Evolutionary conservation across 1,140 invertebrate species (phyloP).

Genomic region (Drosophila repleta): DNA sequence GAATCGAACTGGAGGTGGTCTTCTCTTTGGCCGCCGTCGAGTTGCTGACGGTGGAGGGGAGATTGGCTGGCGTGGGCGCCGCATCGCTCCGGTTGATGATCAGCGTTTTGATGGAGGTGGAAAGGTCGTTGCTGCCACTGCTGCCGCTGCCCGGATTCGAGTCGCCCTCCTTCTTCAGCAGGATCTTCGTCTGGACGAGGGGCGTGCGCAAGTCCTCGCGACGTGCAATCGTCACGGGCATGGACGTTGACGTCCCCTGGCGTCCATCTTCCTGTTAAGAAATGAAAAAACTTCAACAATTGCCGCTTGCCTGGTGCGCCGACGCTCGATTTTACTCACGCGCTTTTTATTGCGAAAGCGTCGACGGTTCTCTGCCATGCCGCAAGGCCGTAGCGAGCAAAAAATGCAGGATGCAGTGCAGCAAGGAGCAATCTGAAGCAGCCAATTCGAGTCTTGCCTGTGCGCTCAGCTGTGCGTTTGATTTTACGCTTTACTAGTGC

Average conservation of each 20-base stretch:
- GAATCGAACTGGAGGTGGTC: neutral
- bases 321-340: slow-evolving; percentile 4
- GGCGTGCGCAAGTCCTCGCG: slow-evolving; percentile 53
- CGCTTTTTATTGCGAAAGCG: slow-evolving; percentile 66
- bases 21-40: slow-evolving; percentile 6
- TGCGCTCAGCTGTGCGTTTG: neutral
- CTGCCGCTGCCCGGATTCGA: slow-evolving; percentile 30
- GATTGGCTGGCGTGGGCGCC: neutral
- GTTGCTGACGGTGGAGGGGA: neutral
- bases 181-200: slow-evolving; percentile 60
- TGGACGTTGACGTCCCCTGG: slow-evolving; percentile 1
- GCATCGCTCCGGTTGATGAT: slow-evolving; percentile 63
- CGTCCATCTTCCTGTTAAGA: slow-evolving; percentile 43
- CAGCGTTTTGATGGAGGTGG: slow-evolving; percentile 50
- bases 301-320: neutral
- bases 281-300: neutral
- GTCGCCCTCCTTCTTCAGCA: slow-evolving; percentile 64
- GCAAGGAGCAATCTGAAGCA: neutral
- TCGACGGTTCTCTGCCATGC: slow-evolving; percentile 59
- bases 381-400: neutral
- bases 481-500: neutral
- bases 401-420: slow-evolving; percentile 6
- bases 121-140: slow-evolving; percentile 35
- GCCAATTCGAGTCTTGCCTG: neutral
- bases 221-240: slow-evolving; percentile 59